A percentile compares a stretch with the other conserved stretches of the same genome.
These are phyloP conservation scores for Cinclus mexicanus DNA, from an alignment of 2,113 vertebrate species.

Conservation along the genomic window DNA sequence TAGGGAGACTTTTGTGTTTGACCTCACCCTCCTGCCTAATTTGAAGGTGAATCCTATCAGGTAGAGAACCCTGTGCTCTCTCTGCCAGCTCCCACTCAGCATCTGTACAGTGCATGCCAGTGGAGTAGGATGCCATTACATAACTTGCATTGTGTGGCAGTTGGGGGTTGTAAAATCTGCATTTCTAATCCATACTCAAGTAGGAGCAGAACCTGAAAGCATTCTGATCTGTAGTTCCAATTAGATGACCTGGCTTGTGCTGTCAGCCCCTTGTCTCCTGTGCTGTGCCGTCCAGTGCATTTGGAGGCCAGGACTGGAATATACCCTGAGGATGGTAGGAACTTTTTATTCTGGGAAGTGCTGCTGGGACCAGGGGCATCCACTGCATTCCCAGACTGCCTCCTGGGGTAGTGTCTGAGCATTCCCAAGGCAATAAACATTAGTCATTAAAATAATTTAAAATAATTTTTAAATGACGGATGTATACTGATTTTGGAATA, in stretches of 20 bases:
- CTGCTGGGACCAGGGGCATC: background rate
- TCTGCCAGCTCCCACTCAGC: background rate
- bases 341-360: background rate
- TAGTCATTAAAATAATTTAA: background rate
- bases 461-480: background rate
- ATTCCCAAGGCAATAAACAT: background rate
- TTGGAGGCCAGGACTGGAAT: background rate
- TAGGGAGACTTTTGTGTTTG: background rate
- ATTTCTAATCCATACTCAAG: background rate
- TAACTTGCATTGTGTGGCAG: background rate
- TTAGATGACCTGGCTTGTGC: background rate
- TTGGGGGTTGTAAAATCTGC: background rate
- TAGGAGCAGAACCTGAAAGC: background rate
- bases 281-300: background rate
- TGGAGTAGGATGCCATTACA: background rate
- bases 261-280: background rate
- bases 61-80: background rate
- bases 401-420: background rate
- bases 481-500: constrained; percentile 5
- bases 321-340: background rate
- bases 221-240: background rate
- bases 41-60: background rate
- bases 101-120: background rate
- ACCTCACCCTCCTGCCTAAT: background rate
- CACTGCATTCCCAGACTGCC: background rate